phyloP scores from a whole-genome alignment of 2,113 vertebrate genomes.

The Chloropsis cyanopogon region DNA sequence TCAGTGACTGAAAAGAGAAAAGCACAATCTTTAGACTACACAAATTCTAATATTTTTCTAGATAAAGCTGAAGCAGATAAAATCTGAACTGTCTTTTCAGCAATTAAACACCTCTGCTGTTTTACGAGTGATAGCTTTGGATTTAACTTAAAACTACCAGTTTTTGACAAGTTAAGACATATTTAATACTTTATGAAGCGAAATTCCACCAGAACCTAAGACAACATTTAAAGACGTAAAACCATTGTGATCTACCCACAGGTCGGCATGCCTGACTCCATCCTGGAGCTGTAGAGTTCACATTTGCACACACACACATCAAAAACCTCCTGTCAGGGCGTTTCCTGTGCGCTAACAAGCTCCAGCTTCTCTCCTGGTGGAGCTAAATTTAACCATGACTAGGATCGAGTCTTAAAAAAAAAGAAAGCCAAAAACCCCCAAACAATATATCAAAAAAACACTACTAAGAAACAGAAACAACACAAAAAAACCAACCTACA shows the following conservation, averaged over 20 bases:
- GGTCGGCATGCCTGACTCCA: neutral
- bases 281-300: neutral
- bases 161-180: neutral
- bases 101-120: neutral
- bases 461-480: neutral
- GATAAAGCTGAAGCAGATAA: neutral
- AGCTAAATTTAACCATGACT: constrained; percentile 38
- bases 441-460: neutral
- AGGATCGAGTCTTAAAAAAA: neutral
- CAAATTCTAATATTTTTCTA: neutral
- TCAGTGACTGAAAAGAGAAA: neutral
- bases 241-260: neutral
- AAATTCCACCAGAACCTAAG: neutral
- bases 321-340: neutral
- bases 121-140: neutral
- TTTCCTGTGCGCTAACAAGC: constrained; percentile 53
- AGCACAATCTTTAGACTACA: neutral
- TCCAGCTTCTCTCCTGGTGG: constrained; percentile 41
- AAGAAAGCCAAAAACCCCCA: neutral
- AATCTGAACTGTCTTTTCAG: neutral
- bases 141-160: neutral
- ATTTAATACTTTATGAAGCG: neutral
- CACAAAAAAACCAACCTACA: neutral
- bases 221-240: neutral
- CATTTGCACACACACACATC: constrained; percentile 21